phyloP scores from a whole-genome alignment of 2,113 vertebrate genomes.

The Microtus montanus region DNA sequence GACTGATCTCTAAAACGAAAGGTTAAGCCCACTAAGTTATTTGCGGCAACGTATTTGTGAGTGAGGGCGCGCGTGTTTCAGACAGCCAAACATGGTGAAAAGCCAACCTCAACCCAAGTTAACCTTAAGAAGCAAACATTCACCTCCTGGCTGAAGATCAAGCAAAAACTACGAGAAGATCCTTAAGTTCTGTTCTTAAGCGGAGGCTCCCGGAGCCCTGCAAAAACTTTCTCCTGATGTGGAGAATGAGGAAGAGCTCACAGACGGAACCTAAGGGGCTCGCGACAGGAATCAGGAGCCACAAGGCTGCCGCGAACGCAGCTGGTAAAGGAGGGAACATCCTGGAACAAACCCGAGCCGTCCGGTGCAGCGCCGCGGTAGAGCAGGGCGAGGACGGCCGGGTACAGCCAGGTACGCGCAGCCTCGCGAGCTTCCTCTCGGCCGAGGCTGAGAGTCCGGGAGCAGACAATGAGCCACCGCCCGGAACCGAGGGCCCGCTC shows the following conservation, averaged over 20 bases:
- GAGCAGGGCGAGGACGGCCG: neutral
- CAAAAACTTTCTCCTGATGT: neutral
- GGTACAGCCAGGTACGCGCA: neutral
- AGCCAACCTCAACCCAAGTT: constrained; percentile 36
- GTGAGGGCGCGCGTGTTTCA: neutral
- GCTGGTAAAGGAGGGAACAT: neutral
- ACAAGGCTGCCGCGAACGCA: neutral
- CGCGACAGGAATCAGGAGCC: neutral
- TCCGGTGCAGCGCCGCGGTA: neutral
- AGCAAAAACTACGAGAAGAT: constrained; percentile 2
- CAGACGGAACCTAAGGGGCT: neutral
- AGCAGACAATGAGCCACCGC: constrained; percentile 80
- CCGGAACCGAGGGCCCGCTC: constrained; percentile 37
- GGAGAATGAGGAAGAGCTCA: constrained; percentile 13
- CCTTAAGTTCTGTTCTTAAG: neutral
- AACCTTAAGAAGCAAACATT: constrained; percentile 55
- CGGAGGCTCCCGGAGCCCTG: neutral
- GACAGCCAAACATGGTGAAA: constrained; percentile 62
- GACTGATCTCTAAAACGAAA: constrained; percentile 50
- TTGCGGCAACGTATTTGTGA: neutral
- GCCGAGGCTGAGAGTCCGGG: neutral
- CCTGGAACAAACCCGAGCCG: neutral
- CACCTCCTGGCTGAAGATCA: constrained; percentile 53
- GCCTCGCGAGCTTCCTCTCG: neutral
- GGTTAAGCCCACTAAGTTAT: neutral